Evolutionary conservation across 2,113 vertebrate genomes (phyloP).

Genomic region (Microtus ochrogaster): DNA sequence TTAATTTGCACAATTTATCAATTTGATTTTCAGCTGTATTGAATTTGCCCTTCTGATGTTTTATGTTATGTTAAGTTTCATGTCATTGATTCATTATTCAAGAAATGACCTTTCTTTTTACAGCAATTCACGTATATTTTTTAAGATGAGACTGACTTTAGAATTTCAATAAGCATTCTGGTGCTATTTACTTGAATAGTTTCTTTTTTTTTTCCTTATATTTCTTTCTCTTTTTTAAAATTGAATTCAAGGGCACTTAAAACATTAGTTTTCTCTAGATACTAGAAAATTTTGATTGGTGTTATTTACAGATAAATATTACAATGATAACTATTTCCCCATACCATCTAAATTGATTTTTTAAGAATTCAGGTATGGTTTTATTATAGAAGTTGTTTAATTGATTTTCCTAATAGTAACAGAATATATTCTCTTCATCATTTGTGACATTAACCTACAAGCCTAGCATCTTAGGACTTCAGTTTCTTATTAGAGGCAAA

Average conservation of each 20-base stretch:
- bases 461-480: neutral
- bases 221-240: neutral
- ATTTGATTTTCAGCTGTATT: constrained; percentile 27
- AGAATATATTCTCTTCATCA: neutral
- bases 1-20: constrained; percentile 52
- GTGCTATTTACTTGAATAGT: neutral
- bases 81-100: constrained; percentile 14
- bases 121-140: neutral
- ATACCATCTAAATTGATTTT: neutral
- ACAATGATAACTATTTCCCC: neutral
- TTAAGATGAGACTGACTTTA: neutral
- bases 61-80: constrained; percentile 51
- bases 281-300: neutral
- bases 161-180: neutral
- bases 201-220: neutral
- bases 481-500: constrained; percentile 18
- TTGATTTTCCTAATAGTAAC: neutral
- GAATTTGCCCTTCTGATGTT: neutral
- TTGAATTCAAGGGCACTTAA: neutral
- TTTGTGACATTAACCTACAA: neutral
- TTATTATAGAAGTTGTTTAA: neutral
- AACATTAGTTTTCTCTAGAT: neutral
- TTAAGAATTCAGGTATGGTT: neutral
- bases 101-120: constrained; percentile 9
- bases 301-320: neutral